phyloP scores from a whole-genome alignment of 2,113 vertebrate genomes.

The Geococcyx californianus region DNA sequence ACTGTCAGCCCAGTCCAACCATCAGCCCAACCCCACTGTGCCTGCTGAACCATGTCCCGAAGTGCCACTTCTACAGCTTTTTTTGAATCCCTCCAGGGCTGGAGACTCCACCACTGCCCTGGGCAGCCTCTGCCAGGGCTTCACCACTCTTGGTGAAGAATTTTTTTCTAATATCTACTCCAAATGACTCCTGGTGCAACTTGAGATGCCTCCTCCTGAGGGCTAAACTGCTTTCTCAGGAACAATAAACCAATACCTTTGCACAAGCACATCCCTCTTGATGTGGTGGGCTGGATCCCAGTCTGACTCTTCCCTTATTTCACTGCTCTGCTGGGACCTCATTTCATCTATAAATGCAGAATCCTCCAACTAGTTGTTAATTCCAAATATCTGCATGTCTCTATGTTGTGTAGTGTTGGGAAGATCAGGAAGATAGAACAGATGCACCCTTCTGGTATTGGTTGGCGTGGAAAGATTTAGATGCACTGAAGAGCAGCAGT shows the following conservation, averaged over 20 bases:
- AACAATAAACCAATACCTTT: neutral
- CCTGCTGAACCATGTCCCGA: no score
- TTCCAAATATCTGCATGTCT: neutral
- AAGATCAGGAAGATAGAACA: neutral
- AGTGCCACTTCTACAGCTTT: no score
- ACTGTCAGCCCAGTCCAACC: no score
- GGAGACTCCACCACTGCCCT: no score
- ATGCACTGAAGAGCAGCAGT: neutral
- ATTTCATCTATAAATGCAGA: neutral
- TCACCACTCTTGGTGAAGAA: no score
- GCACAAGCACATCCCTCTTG: neutral
- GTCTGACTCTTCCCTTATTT: neutral
- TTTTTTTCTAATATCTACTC: no score
- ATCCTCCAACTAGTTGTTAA: neutral
- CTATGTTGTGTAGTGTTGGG: fast-evolving
- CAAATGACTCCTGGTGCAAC: no score
- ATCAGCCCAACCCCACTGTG: no score
- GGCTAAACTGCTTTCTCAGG: fast-evolving
- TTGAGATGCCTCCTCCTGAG: neutral
- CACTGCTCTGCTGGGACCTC: neutral
- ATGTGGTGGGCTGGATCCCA: fast-evolving
- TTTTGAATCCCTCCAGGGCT: no score
- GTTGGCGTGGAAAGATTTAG: neutral
- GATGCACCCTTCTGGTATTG: neutral
- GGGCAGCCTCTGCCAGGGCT: no score